Evolutionary conservation across 2,888 invertebrate species (phyloP).

Genomic region (Eupithecia insigniata): DNA sequence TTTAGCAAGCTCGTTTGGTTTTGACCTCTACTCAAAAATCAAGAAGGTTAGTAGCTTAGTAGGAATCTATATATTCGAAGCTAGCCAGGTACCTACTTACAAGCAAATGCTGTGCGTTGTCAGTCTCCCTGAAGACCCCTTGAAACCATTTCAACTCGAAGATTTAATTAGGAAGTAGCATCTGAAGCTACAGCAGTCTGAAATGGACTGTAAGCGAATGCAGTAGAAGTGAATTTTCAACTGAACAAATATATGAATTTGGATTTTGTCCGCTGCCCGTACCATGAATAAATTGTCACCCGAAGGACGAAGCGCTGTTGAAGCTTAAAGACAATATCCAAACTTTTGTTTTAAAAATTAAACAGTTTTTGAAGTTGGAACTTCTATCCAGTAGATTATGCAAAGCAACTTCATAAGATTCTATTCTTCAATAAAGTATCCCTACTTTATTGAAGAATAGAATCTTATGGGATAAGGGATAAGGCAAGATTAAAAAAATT

Average conservation of each 20-base stretch:
- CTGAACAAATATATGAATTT: constrained; percentile 3
- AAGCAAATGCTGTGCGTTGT: constrained; percentile 8
- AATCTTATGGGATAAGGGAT: no score
- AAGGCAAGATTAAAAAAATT: background rate
- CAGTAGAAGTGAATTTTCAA: constrained; percentile 19
- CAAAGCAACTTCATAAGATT: constrained; percentile 31
- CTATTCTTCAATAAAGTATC: background rate
- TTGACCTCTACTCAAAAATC: background rate
- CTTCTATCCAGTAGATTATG: constrained; percentile 53
- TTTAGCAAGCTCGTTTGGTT: background rate
- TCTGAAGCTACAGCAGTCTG: constrained; percentile 13
- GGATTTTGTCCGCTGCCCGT: constrained; percentile 24
- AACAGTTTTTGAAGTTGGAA: constrained; percentile 56
- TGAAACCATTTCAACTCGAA: constrained; percentile 29
- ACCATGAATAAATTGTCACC: constrained; percentile 33
- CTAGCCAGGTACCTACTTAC: background rate
- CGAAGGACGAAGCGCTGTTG: constrained; percentile 43
- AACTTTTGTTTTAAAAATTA: constrained; percentile 38
- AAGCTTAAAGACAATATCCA: constrained; percentile 24
- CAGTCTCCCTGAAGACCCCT: constrained; percentile 26
- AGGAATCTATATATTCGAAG: background rate
- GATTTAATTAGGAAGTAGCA: constrained; percentile 32
- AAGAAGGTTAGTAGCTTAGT: background rate
- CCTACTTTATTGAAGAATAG: no score
- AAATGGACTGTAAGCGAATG: constrained; percentile 18